phyloP scores from a whole-genome alignment of 1,140 invertebrate species.

The Solen grandis region DNA sequence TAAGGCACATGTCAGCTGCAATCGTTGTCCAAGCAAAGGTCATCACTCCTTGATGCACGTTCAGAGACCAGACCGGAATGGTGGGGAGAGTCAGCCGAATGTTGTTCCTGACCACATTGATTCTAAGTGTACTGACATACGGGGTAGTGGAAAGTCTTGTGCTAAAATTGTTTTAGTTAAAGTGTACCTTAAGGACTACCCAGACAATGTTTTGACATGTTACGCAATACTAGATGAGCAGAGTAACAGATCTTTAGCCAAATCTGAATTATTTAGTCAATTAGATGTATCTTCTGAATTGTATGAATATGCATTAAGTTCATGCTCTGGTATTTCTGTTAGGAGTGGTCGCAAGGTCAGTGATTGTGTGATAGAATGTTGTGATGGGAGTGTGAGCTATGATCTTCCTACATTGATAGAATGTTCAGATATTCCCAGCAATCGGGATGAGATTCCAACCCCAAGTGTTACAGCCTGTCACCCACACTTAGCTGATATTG shows the following conservation, averaged over 20 bases:
- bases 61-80: not conserved
- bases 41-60: not conserved
- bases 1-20: not conserved
- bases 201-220: not conserved
- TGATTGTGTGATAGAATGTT: constrained; percentile 13
- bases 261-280: constrained; percentile 25
- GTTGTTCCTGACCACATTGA: not conserved
- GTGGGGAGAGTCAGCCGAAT: too few relatives aligned
- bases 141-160: constrained; percentile 44
- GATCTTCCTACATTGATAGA: constrained; percentile 39
- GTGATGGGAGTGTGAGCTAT: constrained; percentile 7
- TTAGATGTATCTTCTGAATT: not conserved
- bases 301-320: constrained; percentile 25
- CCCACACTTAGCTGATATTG: constrained; percentile 11
- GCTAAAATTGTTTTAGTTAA: constrained; percentile 34
- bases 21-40: not conserved
- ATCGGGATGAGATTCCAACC: constrained; percentile 46
- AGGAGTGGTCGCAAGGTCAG: not conserved
- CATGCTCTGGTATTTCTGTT: constrained; percentile 16
- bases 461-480: constrained; percentile 39
- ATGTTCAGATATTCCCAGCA: constrained; percentile 56
- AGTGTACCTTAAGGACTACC: not conserved
- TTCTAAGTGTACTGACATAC: constrained; percentile 35
- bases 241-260: constrained; percentile 26
- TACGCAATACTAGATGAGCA: constrained; percentile 59